Percentiles rank a stretch among this genome's conserved stretches.
phyloP scores from a whole-genome alignment of 2,113 vertebrate genomes.

The Heterochromis multidens region DNA sequence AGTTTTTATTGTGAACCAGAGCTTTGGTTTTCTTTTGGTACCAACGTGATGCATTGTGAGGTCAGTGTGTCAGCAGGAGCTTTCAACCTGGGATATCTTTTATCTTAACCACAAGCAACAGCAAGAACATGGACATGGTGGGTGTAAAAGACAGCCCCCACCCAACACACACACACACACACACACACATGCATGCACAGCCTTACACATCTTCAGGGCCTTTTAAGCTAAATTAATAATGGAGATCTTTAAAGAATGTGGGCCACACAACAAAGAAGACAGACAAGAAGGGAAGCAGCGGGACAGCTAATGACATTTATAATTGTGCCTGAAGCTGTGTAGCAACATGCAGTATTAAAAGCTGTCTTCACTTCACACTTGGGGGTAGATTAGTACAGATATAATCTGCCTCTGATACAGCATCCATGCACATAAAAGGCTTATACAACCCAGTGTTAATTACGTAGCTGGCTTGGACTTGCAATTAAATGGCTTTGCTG shows the following conservation, averaged over 20 bases:
- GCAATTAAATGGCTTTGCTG: background rate
- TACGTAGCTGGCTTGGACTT: background rate
- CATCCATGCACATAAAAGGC: background rate
- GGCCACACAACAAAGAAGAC: conserved; percentile 3
- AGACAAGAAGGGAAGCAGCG: background rate
- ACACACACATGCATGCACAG: background rate
- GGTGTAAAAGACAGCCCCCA: background rate
- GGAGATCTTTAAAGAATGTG: conserved; percentile 31
- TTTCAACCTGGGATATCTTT: background rate
- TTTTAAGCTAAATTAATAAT: conserved; percentile 54
- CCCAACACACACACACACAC: background rate
- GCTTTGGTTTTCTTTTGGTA: background rate
- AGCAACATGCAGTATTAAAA: background rate
- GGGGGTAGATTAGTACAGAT: background rate
- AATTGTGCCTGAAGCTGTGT: background rate
- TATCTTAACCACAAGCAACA: background rate
- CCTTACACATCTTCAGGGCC: background rate
- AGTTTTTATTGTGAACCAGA: background rate
- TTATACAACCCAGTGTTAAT: background rate
- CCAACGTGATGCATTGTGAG: background rate
- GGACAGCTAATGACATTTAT: background rate
- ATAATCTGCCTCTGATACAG: background rate
- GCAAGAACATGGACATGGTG: background rate
- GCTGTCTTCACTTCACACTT: background rate
- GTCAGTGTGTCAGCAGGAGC: conserved; percentile 34